Percentiles rank a stretch among this genome's conserved stretches.
These are phyloP conservation scores for Seriola rivoliana DNA, from an alignment of 2,113 vertebrate species.

Conservation along the genomic window DNA sequence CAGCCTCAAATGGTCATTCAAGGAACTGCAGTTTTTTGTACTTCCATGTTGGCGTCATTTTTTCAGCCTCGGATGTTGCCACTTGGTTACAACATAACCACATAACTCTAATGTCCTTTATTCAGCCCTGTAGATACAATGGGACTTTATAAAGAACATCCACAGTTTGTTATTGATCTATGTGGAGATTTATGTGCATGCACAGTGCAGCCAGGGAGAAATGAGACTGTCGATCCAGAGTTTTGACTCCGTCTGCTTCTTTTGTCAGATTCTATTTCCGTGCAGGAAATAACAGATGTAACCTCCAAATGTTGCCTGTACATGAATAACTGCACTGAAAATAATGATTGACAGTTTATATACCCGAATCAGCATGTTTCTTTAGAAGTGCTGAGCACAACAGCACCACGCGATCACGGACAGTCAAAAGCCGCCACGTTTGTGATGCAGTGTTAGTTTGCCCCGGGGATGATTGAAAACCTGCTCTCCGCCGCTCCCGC, in stretches of 20 bases:
- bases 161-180: not conserved
- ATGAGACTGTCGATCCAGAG: not conserved
- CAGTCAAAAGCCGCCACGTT: not conserved
- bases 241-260: slow-evolving; percentile 5
- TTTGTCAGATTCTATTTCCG: slow-evolving; percentile 13
- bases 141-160: not conserved
- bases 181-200: not conserved
- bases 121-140: not conserved
- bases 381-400: slow-evolving; percentile 59
- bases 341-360: slow-evolving; percentile 59
- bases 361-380: slow-evolving; percentile 60
- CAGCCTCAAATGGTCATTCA: no score
- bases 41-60: no score
- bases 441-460: slow-evolving; percentile 29
- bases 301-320: slow-evolving; percentile 2
- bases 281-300: not conserved
- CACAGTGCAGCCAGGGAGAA: not conserved
- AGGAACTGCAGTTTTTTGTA: no score
- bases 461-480: slow-evolving; percentile 61
- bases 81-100: not conserved
- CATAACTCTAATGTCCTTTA: not conserved
- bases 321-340: slow-evolving; percentile 22
- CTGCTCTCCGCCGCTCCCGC: not conserved
- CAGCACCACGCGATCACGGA: not conserved
- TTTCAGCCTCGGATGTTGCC: no score